Percentiles rank a stretch among this genome's conserved stretches.
phyloP scores from a whole-genome alignment of 2,888 invertebrate species.

The Dynastes grantii region DNA sequence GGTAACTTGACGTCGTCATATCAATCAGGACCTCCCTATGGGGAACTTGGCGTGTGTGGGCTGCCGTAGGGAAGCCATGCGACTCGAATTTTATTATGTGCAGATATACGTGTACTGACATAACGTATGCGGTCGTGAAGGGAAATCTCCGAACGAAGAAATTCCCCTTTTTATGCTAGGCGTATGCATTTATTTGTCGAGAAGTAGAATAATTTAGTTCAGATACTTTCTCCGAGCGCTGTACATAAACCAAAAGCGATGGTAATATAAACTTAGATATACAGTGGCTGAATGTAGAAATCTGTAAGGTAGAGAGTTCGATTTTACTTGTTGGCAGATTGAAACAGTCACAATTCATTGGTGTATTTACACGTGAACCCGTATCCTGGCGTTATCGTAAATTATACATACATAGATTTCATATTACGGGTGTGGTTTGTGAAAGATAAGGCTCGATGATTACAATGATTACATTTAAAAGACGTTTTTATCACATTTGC shows the following conservation, averaged over 20 bases:
- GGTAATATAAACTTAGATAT: background rate
- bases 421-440: too few species aligned
- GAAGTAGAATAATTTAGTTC: too few species aligned
- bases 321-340: conserved; percentile 8
- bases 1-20: conserved; percentile 9
- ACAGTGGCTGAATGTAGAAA: background rate
- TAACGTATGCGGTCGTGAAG: too few species aligned
- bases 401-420: too few species aligned
- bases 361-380: background rate
- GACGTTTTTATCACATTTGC: too few species aligned
- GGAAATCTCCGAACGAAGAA: too few species aligned
- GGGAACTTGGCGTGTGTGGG: conserved; percentile 27
- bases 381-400: too few species aligned
- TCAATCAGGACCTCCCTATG: conserved; percentile 24
- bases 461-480: too few species aligned
- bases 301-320: background rate
- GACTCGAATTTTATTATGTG: conserved; percentile 22
- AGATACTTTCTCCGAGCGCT: background rate
- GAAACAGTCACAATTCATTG: background rate
- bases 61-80: background rate
- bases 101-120: conserved; percentile 9
- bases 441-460: too few species aligned
- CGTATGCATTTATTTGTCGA: too few species aligned
- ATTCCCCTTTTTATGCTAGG: too few species aligned
- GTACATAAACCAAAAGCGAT: background rate